A percentile compares a stretch with the other conserved stretches of the same genome.
These are phyloP conservation scores for Acanthacorydalis orientalis DNA, from an alignment of 2,888 invertebrate species.

Conservation along the genomic window DNA sequence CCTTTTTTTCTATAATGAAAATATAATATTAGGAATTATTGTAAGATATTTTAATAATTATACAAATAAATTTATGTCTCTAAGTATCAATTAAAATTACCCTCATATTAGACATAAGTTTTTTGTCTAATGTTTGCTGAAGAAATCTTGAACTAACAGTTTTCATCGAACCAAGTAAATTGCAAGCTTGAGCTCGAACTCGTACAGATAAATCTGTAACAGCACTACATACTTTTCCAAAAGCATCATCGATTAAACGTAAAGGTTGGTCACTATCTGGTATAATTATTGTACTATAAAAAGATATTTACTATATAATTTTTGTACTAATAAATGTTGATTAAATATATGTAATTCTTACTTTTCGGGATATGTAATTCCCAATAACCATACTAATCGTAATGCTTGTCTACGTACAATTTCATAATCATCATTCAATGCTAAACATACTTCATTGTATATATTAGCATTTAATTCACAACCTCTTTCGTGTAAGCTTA, in stretches of 20 bases:
- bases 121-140: slow-evolving; percentile 93
- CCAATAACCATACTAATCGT: slow-evolving; percentile 70
- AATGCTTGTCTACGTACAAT: slow-evolving; percentile 77
- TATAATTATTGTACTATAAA: slow-evolving; percentile 44
- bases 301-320: slow-evolving; percentile 7
- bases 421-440: slow-evolving; percentile 84
- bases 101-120: slow-evolving; percentile 89
- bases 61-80: too few relatives aligned
- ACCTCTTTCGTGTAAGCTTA: slow-evolving; percentile 67
- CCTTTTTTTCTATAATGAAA: slow-evolving; percentile 45
- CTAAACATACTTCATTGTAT: slow-evolving; percentile 51
- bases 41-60: too few relatives aligned
- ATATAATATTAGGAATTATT: slow-evolving; percentile 2
- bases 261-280: slow-evolving; percentile 68
- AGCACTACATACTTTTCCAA: slow-evolving; percentile 83
- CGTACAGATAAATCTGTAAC: slow-evolving; percentile 85
- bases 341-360: slow-evolving; percentile 22
- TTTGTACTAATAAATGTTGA: slow-evolving; percentile 3
- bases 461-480: slow-evolving; percentile 57
- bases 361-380: slow-evolving; percentile 77
- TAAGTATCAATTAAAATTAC: too few relatives aligned
- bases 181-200: slow-evolving; percentile 71
- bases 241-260: slow-evolving; percentile 87
- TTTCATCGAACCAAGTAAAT: slow-evolving; percentile 71
- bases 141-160: slow-evolving; percentile 78